Conservation (phyloP, 2,113 vertebrate species). For the Enhydra lutris region DNA sequence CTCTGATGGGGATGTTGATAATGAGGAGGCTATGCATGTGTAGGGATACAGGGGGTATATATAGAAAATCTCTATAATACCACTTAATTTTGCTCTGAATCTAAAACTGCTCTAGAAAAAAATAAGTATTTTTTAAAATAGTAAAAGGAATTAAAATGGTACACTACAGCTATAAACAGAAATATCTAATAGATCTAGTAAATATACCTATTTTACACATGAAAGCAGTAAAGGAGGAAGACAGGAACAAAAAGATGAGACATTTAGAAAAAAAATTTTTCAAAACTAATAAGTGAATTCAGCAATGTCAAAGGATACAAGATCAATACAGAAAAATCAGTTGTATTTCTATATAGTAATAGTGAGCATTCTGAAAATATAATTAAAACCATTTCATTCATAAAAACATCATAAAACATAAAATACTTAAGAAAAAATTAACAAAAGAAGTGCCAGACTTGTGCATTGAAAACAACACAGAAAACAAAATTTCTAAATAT, state of each 20-base stretch:
- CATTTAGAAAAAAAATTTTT: not conserved
- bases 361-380: not conserved
- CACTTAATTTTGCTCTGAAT: not conserved
- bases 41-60: no score
- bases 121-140: not conserved
- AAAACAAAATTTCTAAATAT: constrained; percentile 9
- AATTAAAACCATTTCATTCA: not conserved
- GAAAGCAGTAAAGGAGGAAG: not conserved
- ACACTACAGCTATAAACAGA: not conserved
- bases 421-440: not conserved
- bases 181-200: not conserved
- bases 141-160: not conserved
- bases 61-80: not conserved
- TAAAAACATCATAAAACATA: not conserved
- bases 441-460: not conserved
- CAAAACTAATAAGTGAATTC: not conserved
- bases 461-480: not conserved
- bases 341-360: not conserved
- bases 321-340: not conserved
- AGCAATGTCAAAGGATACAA: not conserved
- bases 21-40: not conserved
- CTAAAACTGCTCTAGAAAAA: not conserved
- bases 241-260: not conserved
- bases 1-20: not conserved
- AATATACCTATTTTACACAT: not conserved